Evolutionary conservation across 2,888 invertebrate genomes (phyloP), one percentile per base, ranked within the genome.

Genomic region (Toxonevra muliebris): DNA sequence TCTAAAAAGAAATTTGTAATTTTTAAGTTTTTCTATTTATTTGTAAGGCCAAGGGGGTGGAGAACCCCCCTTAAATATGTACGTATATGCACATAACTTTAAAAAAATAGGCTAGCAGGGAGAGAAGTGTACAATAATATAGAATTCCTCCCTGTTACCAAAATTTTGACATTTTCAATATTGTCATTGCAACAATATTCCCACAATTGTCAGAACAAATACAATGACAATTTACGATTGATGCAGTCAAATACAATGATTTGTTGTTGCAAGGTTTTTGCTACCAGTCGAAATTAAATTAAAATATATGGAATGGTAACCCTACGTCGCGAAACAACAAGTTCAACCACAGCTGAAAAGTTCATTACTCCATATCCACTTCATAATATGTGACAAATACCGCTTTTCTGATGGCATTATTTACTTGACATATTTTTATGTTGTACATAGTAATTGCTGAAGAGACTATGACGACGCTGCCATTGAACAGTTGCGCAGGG

Each of bases 151-250:
- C 30, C 30, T 30, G 7, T 30, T 30, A 7, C 30, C 2, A 30
- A 30, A 7, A 2, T 30, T 30, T 30, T 73, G 79, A 77, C 79
- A 75, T 71, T 74, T 68, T 69, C 65, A 75, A 78, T 79, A 76
- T 79, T 79, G 77, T 61, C 61, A 59, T 68, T 30, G 71, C 3
- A 71, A 68, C 72, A 68, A 68, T 71, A 71, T 78, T 79, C 79
- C 79, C 79, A 79, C 79, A 79, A 78, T 77, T 77, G 78, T 78
- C 79, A 72, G 77, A 76, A 74, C 78, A 74, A 59, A 66, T 59
- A 52, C 12, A 59, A 19, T 17, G 55, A 50, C 50, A 40, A 45
- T 43, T 30, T 30, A 30, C 30, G 30, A 30, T 30, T 4, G 2
- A 30, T 40, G 42, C 54, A 2, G 15, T 40, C 45, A 41, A 57